Evolutionary conservation across 2,797 vertebrate species (phyloP), one percentile per base, ranked within the genome.

Genomic region (Gallirallus australis): DNA sequence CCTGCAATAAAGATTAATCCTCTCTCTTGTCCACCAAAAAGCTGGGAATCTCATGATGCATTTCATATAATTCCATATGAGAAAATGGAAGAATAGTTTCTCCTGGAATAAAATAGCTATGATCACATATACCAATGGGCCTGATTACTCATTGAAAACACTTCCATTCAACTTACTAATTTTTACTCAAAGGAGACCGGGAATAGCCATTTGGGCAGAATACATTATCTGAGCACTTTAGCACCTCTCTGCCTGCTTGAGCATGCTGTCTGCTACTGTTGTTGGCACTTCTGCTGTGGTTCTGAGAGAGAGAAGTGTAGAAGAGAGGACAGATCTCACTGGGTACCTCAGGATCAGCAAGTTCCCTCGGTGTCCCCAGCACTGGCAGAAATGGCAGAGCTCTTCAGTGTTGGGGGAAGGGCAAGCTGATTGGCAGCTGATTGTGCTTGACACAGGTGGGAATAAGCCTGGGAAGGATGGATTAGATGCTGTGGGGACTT

Each of bases 311-410:
- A 37, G 59, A 53, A 65, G 45, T 48, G 11, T 23, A 23, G 47
- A 28, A 19, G 42, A 27, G 21, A 72, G 60, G 35, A 48, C 54
- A 86, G 85, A 2, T 82, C 56, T 35, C 40, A 24, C 30, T 0
- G 0, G 31, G 13, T 28, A 39, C 25, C 40, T 72, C 4, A 9
- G 35, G 28, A 54, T 18, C 64, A 33, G 21, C 33, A 27, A 24
- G 15, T 8, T 3, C 28, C 40, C 17, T 40, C 3, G 0, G 1
- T 5, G 48, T 42, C 18, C 65, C 35, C 39, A n/a, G 76, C 0
- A 1, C 18, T 21, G 54, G 59, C n/a, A 68, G 68, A 27, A 68
- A 50, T 10, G 47, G 15, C 14, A 82, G 31, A 89, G 40, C 47
- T 87, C 64, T 45, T 70, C 50, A 4, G 0, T 17, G 27, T 4